Conservation (phyloP, 2,113 vertebrate species). For the Pelecanus crispus region DNA sequence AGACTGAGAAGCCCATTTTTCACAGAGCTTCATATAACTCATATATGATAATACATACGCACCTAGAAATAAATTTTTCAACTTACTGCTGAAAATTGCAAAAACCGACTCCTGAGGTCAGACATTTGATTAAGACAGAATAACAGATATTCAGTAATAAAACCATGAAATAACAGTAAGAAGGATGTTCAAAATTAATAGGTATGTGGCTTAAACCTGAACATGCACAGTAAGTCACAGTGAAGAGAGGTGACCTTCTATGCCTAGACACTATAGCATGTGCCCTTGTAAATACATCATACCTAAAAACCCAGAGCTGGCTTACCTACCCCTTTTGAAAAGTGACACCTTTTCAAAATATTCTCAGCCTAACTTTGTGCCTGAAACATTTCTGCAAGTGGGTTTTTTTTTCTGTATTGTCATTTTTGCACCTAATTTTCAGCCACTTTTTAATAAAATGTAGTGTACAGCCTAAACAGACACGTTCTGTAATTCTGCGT, state of each 20-base stretch:
- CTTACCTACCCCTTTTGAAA: background rate
- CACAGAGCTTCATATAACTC: background rate
- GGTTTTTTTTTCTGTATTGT: background rate
- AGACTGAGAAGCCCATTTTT: background rate
- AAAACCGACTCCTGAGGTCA: background rate
- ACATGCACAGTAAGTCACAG: background rate
- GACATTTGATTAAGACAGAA: background rate
- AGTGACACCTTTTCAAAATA: background rate
- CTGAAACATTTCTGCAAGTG: background rate
- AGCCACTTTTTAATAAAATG: background rate
- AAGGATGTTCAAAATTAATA: background rate
- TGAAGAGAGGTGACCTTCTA: background rate
- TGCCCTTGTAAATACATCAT: background rate
- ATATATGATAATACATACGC: accelerated
- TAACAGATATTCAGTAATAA: background rate
- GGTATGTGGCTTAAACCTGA: background rate
- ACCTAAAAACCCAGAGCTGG: background rate
- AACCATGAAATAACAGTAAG: background rate
- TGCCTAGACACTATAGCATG: background rate
- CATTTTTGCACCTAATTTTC: background rate
- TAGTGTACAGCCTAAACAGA: background rate
- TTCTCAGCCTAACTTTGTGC: background rate
- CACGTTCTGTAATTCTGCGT: background rate
- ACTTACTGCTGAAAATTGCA: background rate
- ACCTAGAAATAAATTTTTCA: background rate